These are phyloP conservation scores for Tinamus guttatus DNA, from an alignment of 2,113 vertebrate genomes.

Conservation along the genomic window DNA sequence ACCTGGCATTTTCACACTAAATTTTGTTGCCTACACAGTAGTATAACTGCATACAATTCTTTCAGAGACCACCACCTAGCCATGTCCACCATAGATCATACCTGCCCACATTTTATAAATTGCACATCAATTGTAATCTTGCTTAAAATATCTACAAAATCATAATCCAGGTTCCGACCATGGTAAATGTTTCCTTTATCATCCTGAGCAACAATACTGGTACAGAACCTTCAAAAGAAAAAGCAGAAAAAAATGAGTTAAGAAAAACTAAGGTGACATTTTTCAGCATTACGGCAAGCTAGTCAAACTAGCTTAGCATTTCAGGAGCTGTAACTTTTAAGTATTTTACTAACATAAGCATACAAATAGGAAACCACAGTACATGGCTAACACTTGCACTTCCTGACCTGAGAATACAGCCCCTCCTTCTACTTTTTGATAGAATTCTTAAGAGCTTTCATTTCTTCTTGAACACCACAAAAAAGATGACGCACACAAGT, in stretches of 20 bases:
- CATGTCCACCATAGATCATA: background rate
- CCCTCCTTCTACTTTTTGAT: background rate
- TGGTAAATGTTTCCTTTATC: conserved; percentile 87
- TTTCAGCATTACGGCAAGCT: too few species aligned
- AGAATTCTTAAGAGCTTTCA: background rate
- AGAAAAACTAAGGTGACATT: rapidly evolving
- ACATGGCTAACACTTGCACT: background rate
- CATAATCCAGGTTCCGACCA: conserved; percentile 92
- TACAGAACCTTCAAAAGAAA: conserved; percentile 86
- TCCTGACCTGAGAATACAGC: rapidly evolving
- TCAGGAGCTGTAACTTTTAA: background rate
- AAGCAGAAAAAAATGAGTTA: background rate
- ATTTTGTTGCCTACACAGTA: background rate
- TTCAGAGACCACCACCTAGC: rapidly evolving
- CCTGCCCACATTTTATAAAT: conserved; percentile 87
- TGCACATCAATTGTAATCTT: conserved; percentile 86
- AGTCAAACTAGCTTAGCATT: rapidly evolving
- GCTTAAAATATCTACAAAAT: conserved; percentile 76
- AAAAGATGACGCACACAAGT: background rate
- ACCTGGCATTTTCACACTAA: background rate
- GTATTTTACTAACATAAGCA: background rate
- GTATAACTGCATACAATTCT: rapidly evolving
- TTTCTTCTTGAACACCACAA: background rate
- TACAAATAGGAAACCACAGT: background rate
- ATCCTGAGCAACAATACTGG: conserved; percentile 92